Conservation (phyloP, 2,888 invertebrate species). For the Itoplectis maculator region DNA sequence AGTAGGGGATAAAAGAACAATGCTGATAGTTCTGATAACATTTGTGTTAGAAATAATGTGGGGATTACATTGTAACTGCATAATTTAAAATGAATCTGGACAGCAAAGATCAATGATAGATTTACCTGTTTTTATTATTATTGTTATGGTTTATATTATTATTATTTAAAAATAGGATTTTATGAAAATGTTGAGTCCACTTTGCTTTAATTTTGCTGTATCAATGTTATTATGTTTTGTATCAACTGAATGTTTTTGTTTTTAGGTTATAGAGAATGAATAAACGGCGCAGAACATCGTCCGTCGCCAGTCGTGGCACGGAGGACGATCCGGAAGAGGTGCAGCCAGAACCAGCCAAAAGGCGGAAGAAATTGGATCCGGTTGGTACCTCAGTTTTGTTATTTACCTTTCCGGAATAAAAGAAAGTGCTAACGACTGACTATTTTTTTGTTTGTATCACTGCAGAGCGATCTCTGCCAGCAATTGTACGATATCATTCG, state of each 20-base stretch:
- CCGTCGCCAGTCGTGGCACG: constrained; percentile 91
- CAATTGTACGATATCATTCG: constrained; percentile 96
- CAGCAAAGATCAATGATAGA: no score
- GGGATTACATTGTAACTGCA: no score
- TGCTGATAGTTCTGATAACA: no score
- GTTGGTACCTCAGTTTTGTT: constrained; percentile 85
- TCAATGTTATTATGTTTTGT: constrained; percentile 4
- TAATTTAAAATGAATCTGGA: no score
- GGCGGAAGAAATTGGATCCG: constrained; percentile 91
- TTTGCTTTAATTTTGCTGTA: constrained; percentile 41
- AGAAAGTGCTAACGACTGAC: background rate
- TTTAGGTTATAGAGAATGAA: constrained; percentile 86
- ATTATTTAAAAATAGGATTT: background rate
- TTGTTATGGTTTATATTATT: background rate
- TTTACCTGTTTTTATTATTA: background rate
- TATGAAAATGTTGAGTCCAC: background rate
- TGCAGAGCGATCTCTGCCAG: constrained; percentile 93
- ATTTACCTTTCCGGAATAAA: background rate
- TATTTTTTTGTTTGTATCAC: constrained; percentile 38
- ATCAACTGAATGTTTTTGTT: background rate
- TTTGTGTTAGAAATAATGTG: no score
- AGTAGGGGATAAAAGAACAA: background rate
- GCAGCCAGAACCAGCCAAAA: constrained; percentile 84
- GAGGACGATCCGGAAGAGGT: constrained; percentile 91
- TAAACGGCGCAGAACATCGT: constrained; percentile 93